Evolutionary conservation across 2,113 vertebrate genomes (phyloP).

Genomic region (Orientallactaga bullata): DNA sequence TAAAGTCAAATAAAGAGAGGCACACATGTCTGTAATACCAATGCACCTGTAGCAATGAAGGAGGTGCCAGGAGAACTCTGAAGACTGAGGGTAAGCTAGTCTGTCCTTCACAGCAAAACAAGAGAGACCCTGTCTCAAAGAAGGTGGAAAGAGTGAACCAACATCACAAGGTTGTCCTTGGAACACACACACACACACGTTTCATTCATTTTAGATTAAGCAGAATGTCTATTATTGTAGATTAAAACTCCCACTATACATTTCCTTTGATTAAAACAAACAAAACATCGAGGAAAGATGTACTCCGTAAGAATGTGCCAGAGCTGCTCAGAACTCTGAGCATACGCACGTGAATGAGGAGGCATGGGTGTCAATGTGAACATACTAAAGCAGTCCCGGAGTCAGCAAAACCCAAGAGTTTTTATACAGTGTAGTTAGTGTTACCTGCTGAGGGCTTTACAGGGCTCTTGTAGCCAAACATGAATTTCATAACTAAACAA

Average conservation of each 20-base stretch:
- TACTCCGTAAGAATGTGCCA: neutral
- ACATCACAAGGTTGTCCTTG: no score
- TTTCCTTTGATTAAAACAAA: neutral
- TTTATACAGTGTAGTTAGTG: neutral
- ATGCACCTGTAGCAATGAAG: neutral
- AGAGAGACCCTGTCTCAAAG: no score
- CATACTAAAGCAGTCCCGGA: neutral
- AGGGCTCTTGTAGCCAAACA: neutral
- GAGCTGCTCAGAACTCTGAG: neutral
- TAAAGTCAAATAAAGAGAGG: no score
- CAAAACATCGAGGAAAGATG: neutral
- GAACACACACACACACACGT: no score
- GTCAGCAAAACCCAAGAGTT: neutral
- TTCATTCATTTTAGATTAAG: neutral
- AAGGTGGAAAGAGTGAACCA: no score
- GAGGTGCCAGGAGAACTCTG: no score
- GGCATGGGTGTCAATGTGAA: neutral
- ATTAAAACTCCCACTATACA: neutral
- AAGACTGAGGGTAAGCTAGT: no score
- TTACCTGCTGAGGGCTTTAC: neutral
- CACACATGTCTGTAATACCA: neutral
- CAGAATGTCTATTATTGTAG: neutral
- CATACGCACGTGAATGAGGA: neutral
- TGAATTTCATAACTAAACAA: neutral
- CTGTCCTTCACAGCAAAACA: no score